These are phyloP conservation scores for Halcyon chelicuti DNA, from an alignment of 2,797 vertebrate genomes.

Conservation along the genomic window DNA sequence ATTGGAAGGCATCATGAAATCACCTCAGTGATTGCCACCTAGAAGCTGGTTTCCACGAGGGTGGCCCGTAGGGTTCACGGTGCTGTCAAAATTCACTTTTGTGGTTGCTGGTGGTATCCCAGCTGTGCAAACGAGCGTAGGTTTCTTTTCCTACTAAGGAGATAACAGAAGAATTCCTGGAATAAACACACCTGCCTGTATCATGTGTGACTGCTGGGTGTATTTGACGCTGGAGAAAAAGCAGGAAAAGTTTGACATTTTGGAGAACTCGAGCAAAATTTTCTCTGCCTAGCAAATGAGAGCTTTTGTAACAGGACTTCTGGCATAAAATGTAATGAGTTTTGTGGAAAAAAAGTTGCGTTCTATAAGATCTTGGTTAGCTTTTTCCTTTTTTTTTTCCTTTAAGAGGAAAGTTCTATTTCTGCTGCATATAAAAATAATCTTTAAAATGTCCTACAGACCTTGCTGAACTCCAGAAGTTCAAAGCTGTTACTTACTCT, in stretches of 20 bases:
- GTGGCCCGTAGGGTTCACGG: neutral
- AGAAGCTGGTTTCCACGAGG: neutral
- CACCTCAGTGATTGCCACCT: neutral
- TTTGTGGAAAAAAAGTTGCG: neutral
- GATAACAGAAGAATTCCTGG: neutral
- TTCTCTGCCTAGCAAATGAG: neutral
- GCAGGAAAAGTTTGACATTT: neutral
- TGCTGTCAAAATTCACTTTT: neutral
- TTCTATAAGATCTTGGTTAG: neutral
- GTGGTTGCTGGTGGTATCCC: neutral
- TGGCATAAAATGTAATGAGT: neutral
- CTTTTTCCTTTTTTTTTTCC: neutral
- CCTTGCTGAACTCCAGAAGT: neutral
- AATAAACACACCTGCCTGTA: neutral
- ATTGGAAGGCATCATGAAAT: neutral
- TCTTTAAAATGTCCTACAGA: neutral
- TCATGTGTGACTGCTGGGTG: neutral
- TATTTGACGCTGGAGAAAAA: neutral
- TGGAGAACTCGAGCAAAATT: neutral
- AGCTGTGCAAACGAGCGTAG: neutral
- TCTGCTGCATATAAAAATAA: neutral
- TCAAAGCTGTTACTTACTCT: neutral
- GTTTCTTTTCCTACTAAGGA: neutral
- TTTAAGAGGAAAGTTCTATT: neutral
- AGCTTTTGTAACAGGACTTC: neutral